Percentiles rank a stretch among this genome's conserved stretches.
Evolutionary conservation across 2,888 invertebrate species (phyloP).

Genomic region (Synanthedon tipuliformis): DNA sequence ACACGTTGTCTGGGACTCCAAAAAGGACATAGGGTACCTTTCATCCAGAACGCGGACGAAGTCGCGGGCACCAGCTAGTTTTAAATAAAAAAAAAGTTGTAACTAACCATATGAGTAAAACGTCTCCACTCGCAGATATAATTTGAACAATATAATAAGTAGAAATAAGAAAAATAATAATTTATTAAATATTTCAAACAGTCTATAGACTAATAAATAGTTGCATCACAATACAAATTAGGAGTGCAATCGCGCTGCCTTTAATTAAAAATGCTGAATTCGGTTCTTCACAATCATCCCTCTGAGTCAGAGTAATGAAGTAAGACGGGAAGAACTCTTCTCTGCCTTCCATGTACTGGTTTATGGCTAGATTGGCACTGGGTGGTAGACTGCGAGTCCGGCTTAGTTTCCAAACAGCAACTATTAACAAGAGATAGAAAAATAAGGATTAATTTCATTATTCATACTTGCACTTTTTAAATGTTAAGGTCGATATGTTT

Average conservation of each 20-base stretch:
- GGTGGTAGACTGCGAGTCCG: constrained; percentile 25
- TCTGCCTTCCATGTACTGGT: constrained; percentile 18
- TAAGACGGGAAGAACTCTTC: constrained; percentile 36
- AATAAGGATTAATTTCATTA: no score
- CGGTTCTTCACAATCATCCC: constrained; percentile 39
- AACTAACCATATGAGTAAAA: no score
- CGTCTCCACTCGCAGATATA: no score
- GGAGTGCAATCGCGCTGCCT: constrained; percentile 43
- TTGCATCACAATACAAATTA: constrained; percentile 33
- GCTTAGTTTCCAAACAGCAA: constrained; percentile 52
- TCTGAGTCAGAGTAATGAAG: constrained; percentile 34
- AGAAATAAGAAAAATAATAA: background rate
- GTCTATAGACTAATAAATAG: background rate
- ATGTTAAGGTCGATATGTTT: no score
- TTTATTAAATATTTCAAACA: background rate
- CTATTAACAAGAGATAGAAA: constrained; percentile 20
- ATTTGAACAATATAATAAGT: no score
- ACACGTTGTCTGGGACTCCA: no score
- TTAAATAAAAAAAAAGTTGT: no score
- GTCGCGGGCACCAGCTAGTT: no score
- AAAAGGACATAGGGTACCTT: no score
- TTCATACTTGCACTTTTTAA: no score
- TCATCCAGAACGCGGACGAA: no score
- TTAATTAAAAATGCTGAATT: constrained; percentile 33
- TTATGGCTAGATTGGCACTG: constrained; percentile 19